A percentile compares a stretch with the other conserved stretches of the same genome.
These are phyloP conservation scores for Drosophila sproati DNA, from an alignment of 1,140 invertebrate genomes.

Conservation along the genomic window DNA sequence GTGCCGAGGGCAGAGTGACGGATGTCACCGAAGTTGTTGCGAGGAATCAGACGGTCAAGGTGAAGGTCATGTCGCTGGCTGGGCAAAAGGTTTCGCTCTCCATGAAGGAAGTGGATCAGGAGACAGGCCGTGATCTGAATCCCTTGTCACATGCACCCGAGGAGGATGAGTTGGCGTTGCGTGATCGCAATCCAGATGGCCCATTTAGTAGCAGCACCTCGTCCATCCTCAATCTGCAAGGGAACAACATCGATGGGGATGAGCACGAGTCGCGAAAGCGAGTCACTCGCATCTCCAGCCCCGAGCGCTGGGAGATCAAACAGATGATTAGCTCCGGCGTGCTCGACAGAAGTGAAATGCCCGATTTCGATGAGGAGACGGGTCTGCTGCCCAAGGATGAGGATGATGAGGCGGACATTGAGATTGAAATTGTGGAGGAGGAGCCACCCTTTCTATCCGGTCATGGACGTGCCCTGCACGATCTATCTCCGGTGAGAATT, in stretches of 20 bases:
- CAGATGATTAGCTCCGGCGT: slow-evolving; percentile 94
- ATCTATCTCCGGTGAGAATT: slow-evolving; percentile 97
- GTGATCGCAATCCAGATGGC: slow-evolving; percentile 94
- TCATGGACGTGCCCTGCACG: slow-evolving; percentile 94
- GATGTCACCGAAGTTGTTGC: slow-evolving; percentile 97
- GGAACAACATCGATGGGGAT: slow-evolving; percentile 89
- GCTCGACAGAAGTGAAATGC: slow-evolving; percentile 94
- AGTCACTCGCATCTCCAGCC: slow-evolving; percentile 97
- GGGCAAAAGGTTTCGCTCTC: slow-evolving; percentile 98
- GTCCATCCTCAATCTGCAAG: slow-evolving; percentile 88
- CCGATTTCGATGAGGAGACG: slow-evolving; percentile 96
- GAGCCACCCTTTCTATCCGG: slow-evolving; percentile 98
- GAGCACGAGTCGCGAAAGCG: slow-evolving; percentile 91
- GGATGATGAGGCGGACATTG: slow-evolving; percentile 98
- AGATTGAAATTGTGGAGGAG: slow-evolving; percentile 99
- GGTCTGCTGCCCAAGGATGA: slow-evolving; percentile 93
- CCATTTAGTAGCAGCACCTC: slow-evolving; percentile 86
- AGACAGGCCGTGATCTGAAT: slow-evolving; percentile 97
- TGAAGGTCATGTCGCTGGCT: slow-evolving; percentile 95
- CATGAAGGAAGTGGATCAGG: slow-evolving; percentile 99
- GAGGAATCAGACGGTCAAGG: slow-evolving; percentile 95
- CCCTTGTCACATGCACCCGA: slow-evolving; percentile 89
- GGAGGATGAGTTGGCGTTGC: slow-evolving; percentile 88
- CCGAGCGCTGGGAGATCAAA: slow-evolving; percentile 96
- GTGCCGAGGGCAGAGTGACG: slow-evolving; percentile 96